phyloP scores from a whole-genome alignment of 2,113 vertebrate species.

The Castor canadensis region DNA sequence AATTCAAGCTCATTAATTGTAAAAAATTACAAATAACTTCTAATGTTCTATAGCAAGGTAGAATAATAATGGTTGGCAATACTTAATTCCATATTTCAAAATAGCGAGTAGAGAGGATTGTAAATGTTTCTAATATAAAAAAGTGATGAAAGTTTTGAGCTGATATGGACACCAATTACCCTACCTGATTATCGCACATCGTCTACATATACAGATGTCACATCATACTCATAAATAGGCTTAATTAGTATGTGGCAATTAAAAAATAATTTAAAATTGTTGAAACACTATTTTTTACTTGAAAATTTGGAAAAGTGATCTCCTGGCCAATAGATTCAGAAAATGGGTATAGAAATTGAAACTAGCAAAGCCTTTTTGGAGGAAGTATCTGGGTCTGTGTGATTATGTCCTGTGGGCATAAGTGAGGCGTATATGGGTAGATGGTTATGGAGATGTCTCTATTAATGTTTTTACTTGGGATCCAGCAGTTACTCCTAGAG shows the following conservation, averaged over 20 bases:
- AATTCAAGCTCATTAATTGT: neutral
- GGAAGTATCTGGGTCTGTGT: neutral
- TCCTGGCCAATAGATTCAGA: neutral
- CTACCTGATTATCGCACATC: neutral
- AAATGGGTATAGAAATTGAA: neutral
- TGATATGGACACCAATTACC: neutral
- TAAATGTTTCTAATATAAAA: too few species aligned
- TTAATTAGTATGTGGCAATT: too few species aligned
- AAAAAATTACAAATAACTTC: neutral
- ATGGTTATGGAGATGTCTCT: neutral
- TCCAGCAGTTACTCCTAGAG: neutral
- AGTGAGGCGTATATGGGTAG: neutral
- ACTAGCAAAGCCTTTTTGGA: neutral
- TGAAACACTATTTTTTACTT: neutral
- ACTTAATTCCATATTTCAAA: neutral
- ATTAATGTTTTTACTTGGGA: neutral
- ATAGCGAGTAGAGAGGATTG: neutral
- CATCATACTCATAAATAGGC: too few species aligned
- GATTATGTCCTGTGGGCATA: neutral
- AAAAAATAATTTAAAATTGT: neutral
- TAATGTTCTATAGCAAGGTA: neutral
- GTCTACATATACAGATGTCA: neutral
- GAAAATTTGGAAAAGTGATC: neutral
- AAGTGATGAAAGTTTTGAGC: neutral
- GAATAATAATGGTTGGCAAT: neutral